These are phyloP conservation scores for Pachycephus smyrnensis DNA, from an alignment of 2,888 invertebrate species.

Conservation along the genomic window DNA sequence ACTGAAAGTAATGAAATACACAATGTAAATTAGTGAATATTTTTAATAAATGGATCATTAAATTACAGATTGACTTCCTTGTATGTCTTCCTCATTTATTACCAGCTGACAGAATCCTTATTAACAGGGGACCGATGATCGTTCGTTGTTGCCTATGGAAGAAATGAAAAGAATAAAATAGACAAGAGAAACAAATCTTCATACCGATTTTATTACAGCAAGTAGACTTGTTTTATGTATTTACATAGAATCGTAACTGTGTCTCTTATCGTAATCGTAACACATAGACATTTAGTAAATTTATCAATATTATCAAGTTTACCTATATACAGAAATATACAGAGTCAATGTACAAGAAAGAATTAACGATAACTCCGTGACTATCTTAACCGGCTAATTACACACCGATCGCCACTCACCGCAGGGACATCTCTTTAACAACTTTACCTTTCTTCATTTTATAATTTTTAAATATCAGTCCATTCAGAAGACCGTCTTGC, in stretches of 20 bases:
- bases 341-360: slow-evolving; percentile 44
- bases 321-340: slow-evolving; percentile 48
- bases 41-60: slow-evolving; percentile 66
- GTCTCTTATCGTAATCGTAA: slow-evolving; percentile 37
- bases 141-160: too few species aligned
- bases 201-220: slow-evolving; percentile 38
- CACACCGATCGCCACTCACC: slow-evolving; percentile 20
- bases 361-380: slow-evolving; percentile 40
- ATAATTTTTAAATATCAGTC: slow-evolving; percentile 25
- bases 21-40: slow-evolving; percentile 64
- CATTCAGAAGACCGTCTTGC: slow-evolving; percentile 5
- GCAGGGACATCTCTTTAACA: background rate
- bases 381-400: slow-evolving; percentile 34
- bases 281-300: slow-evolving; percentile 44
- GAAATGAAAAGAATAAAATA: background rate
- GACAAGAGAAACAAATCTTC: background rate
- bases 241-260: slow-evolving; percentile 40
- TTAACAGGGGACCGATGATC: too few species aligned
- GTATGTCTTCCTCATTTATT: background rate
- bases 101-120: background rate
- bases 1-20: slow-evolving; percentile 63
- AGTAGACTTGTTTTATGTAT: slow-evolving; percentile 41
- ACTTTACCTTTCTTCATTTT: slow-evolving; percentile 15
- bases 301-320: slow-evolving; percentile 41
- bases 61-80: slow-evolving; percentile 29